Percentiles rank a stretch among this genome's conserved stretches.
phyloP scores from a whole-genome alignment of 2,113 vertebrate species.

The Urocitellus parryii region DNA sequence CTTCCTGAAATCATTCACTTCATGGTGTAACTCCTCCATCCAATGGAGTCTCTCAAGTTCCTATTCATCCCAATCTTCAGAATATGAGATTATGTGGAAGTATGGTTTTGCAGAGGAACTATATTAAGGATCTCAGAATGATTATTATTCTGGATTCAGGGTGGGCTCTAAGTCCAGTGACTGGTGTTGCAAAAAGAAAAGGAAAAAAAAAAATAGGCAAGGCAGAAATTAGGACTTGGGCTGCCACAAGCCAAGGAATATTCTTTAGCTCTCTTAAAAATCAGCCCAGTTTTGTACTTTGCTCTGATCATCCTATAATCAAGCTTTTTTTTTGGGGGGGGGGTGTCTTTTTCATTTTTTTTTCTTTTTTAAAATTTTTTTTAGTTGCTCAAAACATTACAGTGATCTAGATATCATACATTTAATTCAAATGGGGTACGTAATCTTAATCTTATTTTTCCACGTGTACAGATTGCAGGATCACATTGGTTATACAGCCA shows the following conservation, averaged over 20 bases:
- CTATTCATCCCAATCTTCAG: background rate
- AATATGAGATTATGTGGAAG: background rate
- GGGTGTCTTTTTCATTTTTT: no score
- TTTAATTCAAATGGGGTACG: no score
- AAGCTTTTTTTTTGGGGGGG: background rate
- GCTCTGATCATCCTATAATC: background rate
- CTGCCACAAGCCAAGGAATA: background rate
- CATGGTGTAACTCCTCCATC: background rate
- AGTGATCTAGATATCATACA: no score
- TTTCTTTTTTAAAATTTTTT: no score
- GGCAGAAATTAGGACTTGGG: background rate
- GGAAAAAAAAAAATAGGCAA: background rate
- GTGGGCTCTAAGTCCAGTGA: background rate
- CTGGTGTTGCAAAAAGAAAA: background rate
- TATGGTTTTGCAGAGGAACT: background rate
- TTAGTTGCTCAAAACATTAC: no score
- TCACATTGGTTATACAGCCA: no score
- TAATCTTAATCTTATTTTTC: no score
- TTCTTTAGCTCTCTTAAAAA: background rate
- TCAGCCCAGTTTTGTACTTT: background rate
- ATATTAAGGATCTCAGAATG: background rate
- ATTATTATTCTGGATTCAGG: background rate
- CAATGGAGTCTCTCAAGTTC: background rate
- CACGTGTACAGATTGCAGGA: no score
- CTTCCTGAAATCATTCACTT: background rate